Evolutionary conservation across 2,797 vertebrate genomes (phyloP), one percentile per base, ranked within the genome.

Genomic region (Microcaecilia unicolor): DNA sequence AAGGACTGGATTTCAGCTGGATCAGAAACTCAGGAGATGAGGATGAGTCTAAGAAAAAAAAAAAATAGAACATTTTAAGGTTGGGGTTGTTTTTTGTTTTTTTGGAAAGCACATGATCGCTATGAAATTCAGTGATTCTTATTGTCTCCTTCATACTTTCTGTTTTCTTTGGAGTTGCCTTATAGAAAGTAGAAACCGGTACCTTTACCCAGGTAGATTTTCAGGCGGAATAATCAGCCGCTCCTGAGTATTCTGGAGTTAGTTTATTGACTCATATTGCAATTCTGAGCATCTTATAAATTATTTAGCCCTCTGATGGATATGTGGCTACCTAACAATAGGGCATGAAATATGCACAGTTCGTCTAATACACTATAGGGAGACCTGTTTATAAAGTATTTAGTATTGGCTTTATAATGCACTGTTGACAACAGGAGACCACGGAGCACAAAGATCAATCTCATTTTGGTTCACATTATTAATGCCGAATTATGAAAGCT

Each of bases 361-460:
- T 83, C 61, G 66, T 74, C 75, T 80, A 82, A 79, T 80, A 81
- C 69, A 74, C 76, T 77, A 62, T 52, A 74, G 78, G 58, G 73
- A 84, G 69, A 74, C 63, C 69, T 81, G 76, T 83, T 78, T 84
- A 83, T 85, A 83, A 85, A 85, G 78, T 83, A 84, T 85, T 85
- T 85, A 83, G 80, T 76, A 81, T 78, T 73, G 74, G 78, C 71
- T 84, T 84, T 74, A 78, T 84, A 82, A 82, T 84, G 83, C 68
- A 78, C 70, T 56, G 65, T 78, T 79, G 73, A 80, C 71, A 83
- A 74, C 67, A 72, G 61, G 60, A 78, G 77, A 78, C 74, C 76
- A 76, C 5, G 56, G 52, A 76, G 70, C 78, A 78, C 78, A 79
- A 78, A 82, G 77, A 85, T 84, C 83, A 84, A 80, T 85, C 77